phyloP scores from a whole-genome alignment of 2,888 invertebrate genomes.

The Corythucha ciliata region DNA sequence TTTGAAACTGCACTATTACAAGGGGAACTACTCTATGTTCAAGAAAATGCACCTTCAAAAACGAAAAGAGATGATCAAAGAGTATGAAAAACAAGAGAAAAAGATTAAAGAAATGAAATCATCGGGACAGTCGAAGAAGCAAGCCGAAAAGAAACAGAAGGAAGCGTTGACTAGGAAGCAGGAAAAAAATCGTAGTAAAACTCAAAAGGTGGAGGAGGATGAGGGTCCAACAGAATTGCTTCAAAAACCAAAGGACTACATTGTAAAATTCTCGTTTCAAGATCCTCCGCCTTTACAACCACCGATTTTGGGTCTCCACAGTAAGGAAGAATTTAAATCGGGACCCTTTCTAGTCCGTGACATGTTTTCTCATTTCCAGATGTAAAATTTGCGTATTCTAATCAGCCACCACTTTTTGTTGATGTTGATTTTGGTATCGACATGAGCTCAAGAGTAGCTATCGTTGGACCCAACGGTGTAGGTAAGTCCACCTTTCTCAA shows the following conservation, averaged over 20 bases:
- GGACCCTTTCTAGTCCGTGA: background rate
- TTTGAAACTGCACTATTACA: conserved; percentile 90
- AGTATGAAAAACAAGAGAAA: conserved; percentile 97
- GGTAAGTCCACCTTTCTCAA: conserved; percentile 98
- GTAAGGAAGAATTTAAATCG: conserved; percentile 43
- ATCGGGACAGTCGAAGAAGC: conserved; percentile 90
- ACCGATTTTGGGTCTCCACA: conserved; percentile 89
- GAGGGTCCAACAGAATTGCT: conserved; percentile 72
- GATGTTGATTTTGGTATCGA: conserved; percentile 94
- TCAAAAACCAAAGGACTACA: conserved; percentile 85
- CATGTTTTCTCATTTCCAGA: conserved; percentile 46
- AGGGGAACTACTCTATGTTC: conserved; percentile 96
- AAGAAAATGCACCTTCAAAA: conserved; percentile 98
- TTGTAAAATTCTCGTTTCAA: conserved; percentile 96
- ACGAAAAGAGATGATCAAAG: conserved; percentile 87
- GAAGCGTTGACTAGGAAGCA: conserved; percentile 84
- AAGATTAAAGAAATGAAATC: conserved; percentile 88
- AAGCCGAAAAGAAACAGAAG: conserved; percentile 90
- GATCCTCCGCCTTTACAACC: conserved; percentile 94
- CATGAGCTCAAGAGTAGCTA: conserved; percentile 76
- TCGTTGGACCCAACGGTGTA: conserved; percentile 94
- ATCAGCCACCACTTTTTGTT: conserved; percentile 72
- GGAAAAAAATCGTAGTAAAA: conserved; percentile 77
- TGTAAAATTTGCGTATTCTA: conserved; percentile 74
- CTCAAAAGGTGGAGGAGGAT: conserved; percentile 70